These are phyloP conservation scores for Chrysocyon brachyurus DNA, from an alignment of 2,797 vertebrate genomes.

Conservation along the genomic window DNA sequence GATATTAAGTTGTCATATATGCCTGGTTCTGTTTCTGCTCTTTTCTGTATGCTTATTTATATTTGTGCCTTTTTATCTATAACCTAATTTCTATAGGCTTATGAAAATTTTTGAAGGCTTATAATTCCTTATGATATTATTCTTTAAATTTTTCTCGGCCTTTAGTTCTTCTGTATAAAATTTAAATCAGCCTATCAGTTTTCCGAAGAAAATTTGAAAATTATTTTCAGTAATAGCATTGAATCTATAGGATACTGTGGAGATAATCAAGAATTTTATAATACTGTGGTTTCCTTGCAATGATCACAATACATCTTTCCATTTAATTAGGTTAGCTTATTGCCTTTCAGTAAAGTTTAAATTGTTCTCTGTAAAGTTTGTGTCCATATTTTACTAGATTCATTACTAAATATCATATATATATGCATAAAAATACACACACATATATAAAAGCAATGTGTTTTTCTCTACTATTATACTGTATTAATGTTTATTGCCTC, in stretches of 20 bases:
- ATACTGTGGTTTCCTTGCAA: background rate
- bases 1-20: background rate
- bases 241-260: background rate
- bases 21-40: background rate
- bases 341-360: background rate
- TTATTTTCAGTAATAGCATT: background rate
- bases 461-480: background rate
- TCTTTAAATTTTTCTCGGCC: background rate
- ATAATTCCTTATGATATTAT: background rate
- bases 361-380: background rate
- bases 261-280: background rate
- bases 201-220: background rate
- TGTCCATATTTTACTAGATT: background rate
- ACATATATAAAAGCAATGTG: background rate
- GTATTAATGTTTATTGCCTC: background rate
- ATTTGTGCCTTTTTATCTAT: background rate
- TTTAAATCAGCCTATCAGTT: background rate
- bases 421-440: background rate
- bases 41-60: background rate
- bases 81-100: background rate
- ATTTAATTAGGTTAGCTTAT: background rate
- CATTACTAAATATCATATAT: background rate
- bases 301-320: background rate
- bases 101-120: background rate
- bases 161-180: background rate